A percentile compares a stretch with the other conserved stretches of the same genome.
Conservation (phyloP, 1,140 invertebrate genomes). For the Lethrus apterus region DNA sequence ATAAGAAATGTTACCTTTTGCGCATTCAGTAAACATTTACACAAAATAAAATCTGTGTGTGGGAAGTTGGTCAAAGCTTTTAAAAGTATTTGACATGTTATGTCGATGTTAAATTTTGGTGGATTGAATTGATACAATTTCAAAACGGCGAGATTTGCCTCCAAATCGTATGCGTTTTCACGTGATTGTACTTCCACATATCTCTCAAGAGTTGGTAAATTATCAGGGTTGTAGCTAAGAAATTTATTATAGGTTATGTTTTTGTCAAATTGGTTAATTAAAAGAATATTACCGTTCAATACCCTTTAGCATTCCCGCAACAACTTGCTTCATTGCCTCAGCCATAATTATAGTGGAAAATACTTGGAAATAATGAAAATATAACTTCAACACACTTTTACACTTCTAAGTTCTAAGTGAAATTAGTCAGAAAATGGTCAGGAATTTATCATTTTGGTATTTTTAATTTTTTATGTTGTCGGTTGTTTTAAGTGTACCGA, state of each 20-base stretch:
- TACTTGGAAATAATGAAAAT: not conserved
- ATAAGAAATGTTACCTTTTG: constrained; percentile 59
- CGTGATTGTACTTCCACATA: constrained; percentile 89
- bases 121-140: constrained; percentile 93
- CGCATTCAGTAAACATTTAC: constrained; percentile 88
- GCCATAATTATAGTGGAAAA: constrained; percentile 44
- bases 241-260: constrained; percentile 1
- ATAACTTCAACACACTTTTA: not conserved
- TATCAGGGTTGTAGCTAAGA: constrained; percentile 88
- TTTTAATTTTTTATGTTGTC: too few relatives aligned
- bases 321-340: constrained; percentile 68
- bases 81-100: constrained; percentile 79
- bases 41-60: constrained; percentile 93
- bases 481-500: too few relatives aligned
- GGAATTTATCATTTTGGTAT: too few relatives aligned
- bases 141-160: constrained; percentile 89
- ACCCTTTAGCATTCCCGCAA: constrained; percentile 65
- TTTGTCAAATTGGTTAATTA: constrained; percentile 9
- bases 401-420: too few relatives aligned
- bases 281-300: constrained; percentile 61
- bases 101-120: constrained; percentile 73
- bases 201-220: constrained; percentile 77
- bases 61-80: constrained; percentile 95
- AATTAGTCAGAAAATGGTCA: too few relatives aligned
- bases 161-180: constrained; percentile 92